These are phyloP conservation scores for Laspeyria flexula DNA, from an alignment of 2,888 invertebrate species.

Conservation along the genomic window DNA sequence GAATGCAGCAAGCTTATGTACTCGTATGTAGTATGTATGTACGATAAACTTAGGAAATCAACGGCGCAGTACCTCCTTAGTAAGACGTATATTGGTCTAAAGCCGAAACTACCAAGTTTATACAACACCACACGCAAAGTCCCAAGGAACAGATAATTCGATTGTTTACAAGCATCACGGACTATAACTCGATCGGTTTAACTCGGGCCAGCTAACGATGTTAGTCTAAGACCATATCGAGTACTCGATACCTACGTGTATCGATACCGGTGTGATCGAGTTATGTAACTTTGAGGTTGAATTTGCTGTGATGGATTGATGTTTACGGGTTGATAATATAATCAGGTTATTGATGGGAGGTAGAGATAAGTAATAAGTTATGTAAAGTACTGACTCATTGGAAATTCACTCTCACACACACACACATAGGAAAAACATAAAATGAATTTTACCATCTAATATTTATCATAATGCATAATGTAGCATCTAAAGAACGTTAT, in stretches of 20 bases:
- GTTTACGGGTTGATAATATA: slow-evolving; percentile 3
- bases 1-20: too few relatives aligned
- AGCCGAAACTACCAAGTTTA: slow-evolving; percentile 5
- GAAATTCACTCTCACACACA: too few relatives aligned
- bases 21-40: too few relatives aligned
- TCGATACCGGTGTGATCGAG: slow-evolving; percentile 34
- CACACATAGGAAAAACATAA: too few relatives aligned
- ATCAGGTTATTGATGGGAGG: neutral
- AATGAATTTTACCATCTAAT: too few relatives aligned
- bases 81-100: neutral
- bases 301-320: slow-evolving; percentile 36
- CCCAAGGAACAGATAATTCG: slow-evolving; percentile 28
- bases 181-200: slow-evolving; percentile 39
- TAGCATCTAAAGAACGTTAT: too few relatives aligned
- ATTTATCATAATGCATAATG: too few relatives aligned
- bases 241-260: slow-evolving; percentile 31
- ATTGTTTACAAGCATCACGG: slow-evolving; percentile 42
- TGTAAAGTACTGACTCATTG: neutral
- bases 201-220: slow-evolving; percentile 29
- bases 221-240: slow-evolving; percentile 39
- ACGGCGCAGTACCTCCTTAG: neutral
- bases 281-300: slow-evolving; percentile 36
- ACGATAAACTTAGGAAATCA: too few relatives aligned
- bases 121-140: slow-evolving; percentile 13
- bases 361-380: neutral